Evolutionary conservation across 2,888 invertebrate species (phyloP), one percentile per base, ranked within the genome.

Genomic region (Protonemura montana): DNA sequence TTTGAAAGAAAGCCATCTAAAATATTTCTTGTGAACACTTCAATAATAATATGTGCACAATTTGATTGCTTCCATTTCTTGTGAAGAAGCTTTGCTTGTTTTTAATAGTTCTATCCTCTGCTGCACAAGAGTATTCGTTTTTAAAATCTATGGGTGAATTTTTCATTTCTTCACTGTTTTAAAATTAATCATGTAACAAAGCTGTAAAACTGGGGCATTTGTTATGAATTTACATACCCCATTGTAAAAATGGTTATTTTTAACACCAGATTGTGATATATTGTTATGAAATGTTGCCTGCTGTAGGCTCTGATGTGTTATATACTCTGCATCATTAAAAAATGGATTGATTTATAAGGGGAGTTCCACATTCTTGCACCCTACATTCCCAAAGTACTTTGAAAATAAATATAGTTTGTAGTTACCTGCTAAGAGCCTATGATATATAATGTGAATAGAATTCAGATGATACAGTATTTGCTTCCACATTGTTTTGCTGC

Each of bases 311-410:
- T 59, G 59, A 59, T 59, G 59, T 59, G 21, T 21, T 59, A 59
- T 59, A 59, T 59, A 59, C 59, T 59, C 59, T 59, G 59, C 59
- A 59, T 59, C 59, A 59, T 59, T 59, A 59, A 59, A 59, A 59
- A 59, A 13, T 59, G 59, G 59, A 21, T 59, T 59, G 59, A 59
- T 59, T 59, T 10, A 7, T 13, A 59, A 21, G 59, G 21, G 7
- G 21, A 16, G 59, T 7, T 21, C 7, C 16, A 16, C 59, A 59
- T 59, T 59, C 21, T 10, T 16, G 16, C 3, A 2, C 59, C 21
- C 59, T 59, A 2, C 2, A 59, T 7, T 59, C 13, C 59, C 59
- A 59, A 59, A 10, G 2, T 59, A 59, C 35, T 59, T 59, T 59
- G 7, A 59, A 59, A 59, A 59, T 59, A 59, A 59, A 59, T 59